Percentiles rank a stretch among this genome's conserved stretches.
Conservation (phyloP, 2,113 vertebrate genomes). For the Hirundichthys speculiger region DNA sequence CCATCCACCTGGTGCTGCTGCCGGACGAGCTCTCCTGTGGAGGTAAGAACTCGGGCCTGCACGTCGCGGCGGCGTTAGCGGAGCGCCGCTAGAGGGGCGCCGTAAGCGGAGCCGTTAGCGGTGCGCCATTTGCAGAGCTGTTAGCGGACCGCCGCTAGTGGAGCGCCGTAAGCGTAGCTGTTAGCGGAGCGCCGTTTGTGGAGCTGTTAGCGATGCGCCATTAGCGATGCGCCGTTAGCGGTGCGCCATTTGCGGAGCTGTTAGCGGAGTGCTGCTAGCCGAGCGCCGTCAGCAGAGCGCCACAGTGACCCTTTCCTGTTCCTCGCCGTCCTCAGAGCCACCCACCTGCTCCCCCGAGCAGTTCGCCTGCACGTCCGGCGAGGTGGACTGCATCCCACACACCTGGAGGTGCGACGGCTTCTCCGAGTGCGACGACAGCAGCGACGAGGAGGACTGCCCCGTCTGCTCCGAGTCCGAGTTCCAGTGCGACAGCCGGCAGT, state of each 20-base stretch:
- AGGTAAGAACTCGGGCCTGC: constrained; percentile 75
- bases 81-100: no score
- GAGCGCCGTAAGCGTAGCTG: no score
- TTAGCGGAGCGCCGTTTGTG: no score
- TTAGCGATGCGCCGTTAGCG: no score
- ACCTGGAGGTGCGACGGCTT: constrained; percentile 95
- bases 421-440: constrained; percentile 93
- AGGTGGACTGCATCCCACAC: constrained; percentile 96
- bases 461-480: constrained; percentile 92
- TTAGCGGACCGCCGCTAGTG: no score
- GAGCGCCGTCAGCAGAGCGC: no score
- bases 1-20: constrained; percentile 93
- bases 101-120: no score
- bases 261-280: no score
- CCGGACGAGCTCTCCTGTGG: constrained; percentile 95
- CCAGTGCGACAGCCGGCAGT: constrained; percentile 95
- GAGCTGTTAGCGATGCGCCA: no score
- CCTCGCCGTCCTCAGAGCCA: constrained; percentile 85
- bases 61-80: fast-evolving
- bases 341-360: constrained; percentile 97
- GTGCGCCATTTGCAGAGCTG: no score
- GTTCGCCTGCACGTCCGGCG: constrained; percentile 94
- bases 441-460: constrained; percentile 94
- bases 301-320: no score
- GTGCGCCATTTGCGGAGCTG: no score